These are phyloP conservation scores for Melanotaenia trifasciata DNA, from an alignment of 2,797 vertebrate species.

Conservation along the genomic window DNA sequence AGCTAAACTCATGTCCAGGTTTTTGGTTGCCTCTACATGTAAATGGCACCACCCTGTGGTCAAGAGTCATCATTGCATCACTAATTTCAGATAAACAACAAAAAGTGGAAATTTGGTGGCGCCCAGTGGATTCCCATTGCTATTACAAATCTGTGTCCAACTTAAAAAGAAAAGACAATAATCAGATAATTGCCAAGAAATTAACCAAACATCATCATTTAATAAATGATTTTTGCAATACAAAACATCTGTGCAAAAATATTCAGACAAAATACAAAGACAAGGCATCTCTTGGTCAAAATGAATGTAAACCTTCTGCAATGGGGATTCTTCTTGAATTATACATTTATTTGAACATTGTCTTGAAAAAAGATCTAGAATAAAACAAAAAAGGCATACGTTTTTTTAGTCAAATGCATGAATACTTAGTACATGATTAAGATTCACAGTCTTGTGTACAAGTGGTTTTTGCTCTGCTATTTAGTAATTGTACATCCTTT, in stretches of 20 bases:
- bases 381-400: conserved; percentile 34
- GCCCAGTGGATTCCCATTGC: conserved; percentile 47
- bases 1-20: conserved; percentile 51
- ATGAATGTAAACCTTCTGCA: conserved; percentile 75
- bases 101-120: conserved; percentile 25
- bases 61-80: conserved; percentile 1
- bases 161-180: not conserved
- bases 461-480: conserved; percentile 91
- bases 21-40: conserved; percentile 3
- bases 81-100: not conserved
- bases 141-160: conserved; percentile 21
- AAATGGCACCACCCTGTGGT: conserved; percentile 50
- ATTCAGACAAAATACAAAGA: conserved; percentile 78
- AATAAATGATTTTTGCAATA: conserved; percentile 84
- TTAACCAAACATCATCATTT: conserved; percentile 81
- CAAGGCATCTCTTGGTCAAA: conserved; percentile 79
- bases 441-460: conserved; percentile 86
- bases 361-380: conserved; percentile 23
- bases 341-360: conserved; percentile 40
- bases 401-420: conserved; percentile 58
- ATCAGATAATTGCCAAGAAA: not conserved
- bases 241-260: conserved; percentile 87
- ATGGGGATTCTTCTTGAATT: conserved; percentile 59
- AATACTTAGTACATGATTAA: conserved; percentile 61
- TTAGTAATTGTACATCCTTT: conserved; percentile 58